phyloP scores from a whole-genome alignment of 2,888 invertebrate species.

The Teleogryllus oceanicus region DNA sequence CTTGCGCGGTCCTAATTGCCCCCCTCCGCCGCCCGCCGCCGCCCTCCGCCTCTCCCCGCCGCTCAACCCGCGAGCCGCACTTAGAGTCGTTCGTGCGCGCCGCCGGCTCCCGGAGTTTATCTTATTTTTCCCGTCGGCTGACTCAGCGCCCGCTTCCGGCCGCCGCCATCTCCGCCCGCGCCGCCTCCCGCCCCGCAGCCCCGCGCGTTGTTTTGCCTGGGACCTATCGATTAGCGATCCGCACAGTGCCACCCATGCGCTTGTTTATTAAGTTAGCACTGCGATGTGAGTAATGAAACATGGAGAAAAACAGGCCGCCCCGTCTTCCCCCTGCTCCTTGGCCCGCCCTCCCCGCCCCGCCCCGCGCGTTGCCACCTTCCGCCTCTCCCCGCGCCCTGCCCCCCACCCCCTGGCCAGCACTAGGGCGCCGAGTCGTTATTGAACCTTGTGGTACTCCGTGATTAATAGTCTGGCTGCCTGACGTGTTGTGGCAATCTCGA shows the following conservation, averaged over 20 bases:
- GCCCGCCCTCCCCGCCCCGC: not conserved
- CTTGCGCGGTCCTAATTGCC: too few relatives aligned
- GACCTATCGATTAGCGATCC: not conserved
- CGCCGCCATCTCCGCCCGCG: too few relatives aligned
- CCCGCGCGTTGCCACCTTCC: not conserved
- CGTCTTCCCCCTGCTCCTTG: not conserved
- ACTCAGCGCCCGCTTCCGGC: too few relatives aligned
- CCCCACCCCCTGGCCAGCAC: not conserved
- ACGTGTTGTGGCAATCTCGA: conserved; percentile 9
- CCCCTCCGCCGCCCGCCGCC: too few relatives aligned
- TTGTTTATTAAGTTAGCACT: conserved; percentile 7
- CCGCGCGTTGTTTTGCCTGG: too few relatives aligned
- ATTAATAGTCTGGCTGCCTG: not conserved
- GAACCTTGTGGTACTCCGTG: not conserved
- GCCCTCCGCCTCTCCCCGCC: too few relatives aligned
- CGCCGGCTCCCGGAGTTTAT: too few relatives aligned
- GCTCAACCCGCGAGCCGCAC: too few relatives aligned
- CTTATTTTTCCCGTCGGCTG: too few relatives aligned
- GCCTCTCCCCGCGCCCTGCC: not conserved
- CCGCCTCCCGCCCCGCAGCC: too few relatives aligned
- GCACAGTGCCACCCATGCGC: not conserved
- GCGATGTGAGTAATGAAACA: conserved; percentile 9
- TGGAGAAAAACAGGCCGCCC: not conserved
- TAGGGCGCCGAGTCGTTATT: not conserved
- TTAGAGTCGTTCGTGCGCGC: too few relatives aligned